Evolutionary conservation across 2,888 invertebrate genomes (phyloP), one percentile per base, ranked within the genome.

Genomic region (Drosophila longiperda): DNA sequence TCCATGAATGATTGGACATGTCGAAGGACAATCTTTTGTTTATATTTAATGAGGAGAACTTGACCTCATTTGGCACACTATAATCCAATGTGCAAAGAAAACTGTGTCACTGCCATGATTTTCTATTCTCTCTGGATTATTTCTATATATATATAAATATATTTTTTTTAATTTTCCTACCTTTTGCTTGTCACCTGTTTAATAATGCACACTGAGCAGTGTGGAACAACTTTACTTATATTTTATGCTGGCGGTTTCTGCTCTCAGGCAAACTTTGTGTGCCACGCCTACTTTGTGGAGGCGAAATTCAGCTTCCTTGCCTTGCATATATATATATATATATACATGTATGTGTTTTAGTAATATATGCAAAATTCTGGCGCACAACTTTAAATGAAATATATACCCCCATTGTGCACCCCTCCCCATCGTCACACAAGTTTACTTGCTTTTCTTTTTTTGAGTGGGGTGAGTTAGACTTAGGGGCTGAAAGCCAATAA

Each of bases 311-410:
- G 55, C 55, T 17, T 34, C 52, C 48, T 33, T 33, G 15, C 0
- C 29, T 29, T 29, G 29, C 29, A 29, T 29, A 29, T 29, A 29
- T 29, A 29, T 29, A 26, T 26, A 26, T 40, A 20, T 34, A 36
- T 32, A 40, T 45, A 26, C 29, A 26, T 42, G 54, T 52, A 50
- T 59, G 71, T 45, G 49, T 67, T 48, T 66, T 42, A 9, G 59
- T 88, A 76, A 83, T 81, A 66, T 83, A 70, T 81, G 78, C 73
- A 61, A 80, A 70, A 63, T 77, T 76, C 62, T 63, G 49, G 50
- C 49, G 57, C 57, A 72, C 55, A 88, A 87, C 78, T 81, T 83
- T 83, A 81, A 88, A 85, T 85, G 78, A 86, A 87, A 60, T 86
- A 64, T 55, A 60, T 36, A 49, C 38, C 26, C 36, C 12, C 54